Evolutionary conservation across 2,888 invertebrate species (phyloP).

Genomic region (Noctua fimbriata): DNA sequence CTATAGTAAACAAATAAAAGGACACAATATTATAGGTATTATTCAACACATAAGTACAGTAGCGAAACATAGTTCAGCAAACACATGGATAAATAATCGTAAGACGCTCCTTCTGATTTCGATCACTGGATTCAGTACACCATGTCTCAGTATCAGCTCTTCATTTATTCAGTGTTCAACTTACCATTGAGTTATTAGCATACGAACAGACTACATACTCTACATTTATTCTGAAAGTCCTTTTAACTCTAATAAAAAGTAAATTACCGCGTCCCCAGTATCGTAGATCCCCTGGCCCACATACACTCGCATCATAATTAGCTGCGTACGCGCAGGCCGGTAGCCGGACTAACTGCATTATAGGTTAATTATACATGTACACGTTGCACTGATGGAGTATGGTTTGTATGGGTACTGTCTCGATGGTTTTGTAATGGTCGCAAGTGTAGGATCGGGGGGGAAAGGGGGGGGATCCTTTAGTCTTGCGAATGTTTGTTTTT

Average conservation of each 20-base stretch:
- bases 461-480: too few relatives aligned
- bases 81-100: neutral
- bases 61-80: neutral
- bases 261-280: constrained; percentile 59
- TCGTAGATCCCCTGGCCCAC: constrained; percentile 61
- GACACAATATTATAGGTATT: neutral
- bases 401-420: constrained; percentile 3
- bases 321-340: constrained; percentile 65
- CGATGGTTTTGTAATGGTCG: neutral
- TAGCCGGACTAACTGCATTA: constrained; percentile 54
- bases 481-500: neutral
- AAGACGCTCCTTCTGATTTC: neutral
- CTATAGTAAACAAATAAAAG: neutral
- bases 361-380: constrained; percentile 24
- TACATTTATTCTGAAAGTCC: neutral
- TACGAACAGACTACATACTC: neutral
- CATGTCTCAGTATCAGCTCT: too few relatives aligned
- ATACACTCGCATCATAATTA: constrained; percentile 70
- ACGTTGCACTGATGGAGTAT: constrained; percentile 8
- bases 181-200: neutral
- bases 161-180: neutral
- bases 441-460: too few relatives aligned
- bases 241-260: neutral
- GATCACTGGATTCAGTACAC: too few relatives aligned
- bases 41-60: neutral